phyloP scores from a whole-genome alignment of 2,113 vertebrate species.

The Thunnus thynnus region DNA sequence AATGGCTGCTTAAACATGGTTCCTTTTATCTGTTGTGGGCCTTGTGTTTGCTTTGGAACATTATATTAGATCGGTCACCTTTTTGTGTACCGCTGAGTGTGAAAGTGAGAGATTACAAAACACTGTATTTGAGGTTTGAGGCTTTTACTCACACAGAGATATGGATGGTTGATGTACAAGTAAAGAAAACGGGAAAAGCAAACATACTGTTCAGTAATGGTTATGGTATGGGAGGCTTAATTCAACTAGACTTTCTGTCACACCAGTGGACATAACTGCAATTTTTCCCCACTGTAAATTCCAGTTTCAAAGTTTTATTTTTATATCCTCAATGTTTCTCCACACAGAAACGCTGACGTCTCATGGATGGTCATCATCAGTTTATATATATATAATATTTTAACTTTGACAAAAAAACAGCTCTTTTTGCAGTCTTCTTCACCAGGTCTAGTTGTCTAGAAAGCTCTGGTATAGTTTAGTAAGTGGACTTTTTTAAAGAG shows the following conservation, averaged over 20 bases:
- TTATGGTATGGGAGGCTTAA: not conserved
- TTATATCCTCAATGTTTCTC: no score
- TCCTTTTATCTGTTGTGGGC: slow-evolving; percentile 71
- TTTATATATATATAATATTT: no score
- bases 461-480: no score
- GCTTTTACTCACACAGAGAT: slow-evolving; percentile 34
- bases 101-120: slow-evolving; percentile 54
- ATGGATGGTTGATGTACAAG: not conserved
- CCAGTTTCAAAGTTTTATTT: no score
- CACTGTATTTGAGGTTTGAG: slow-evolving; percentile 36
- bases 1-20: slow-evolving; percentile 77
- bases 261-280: not conserved
- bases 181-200: slow-evolving; percentile 21
- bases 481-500: no score
- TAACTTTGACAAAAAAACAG: no score
- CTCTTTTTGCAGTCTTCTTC: no score
- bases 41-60: slow-evolving; percentile 80
- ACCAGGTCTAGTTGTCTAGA: no score
- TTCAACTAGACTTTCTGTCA: not conserved
- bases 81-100: slow-evolving; percentile 43
- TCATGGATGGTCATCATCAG: no score
- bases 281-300: no score
- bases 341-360: no score
- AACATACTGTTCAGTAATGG: slow-evolving; percentile 6
- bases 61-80: slow-evolving; percentile 58